Conservation (phyloP, 2,113 vertebrate genomes). For the Rutilus rutilus region DNA sequence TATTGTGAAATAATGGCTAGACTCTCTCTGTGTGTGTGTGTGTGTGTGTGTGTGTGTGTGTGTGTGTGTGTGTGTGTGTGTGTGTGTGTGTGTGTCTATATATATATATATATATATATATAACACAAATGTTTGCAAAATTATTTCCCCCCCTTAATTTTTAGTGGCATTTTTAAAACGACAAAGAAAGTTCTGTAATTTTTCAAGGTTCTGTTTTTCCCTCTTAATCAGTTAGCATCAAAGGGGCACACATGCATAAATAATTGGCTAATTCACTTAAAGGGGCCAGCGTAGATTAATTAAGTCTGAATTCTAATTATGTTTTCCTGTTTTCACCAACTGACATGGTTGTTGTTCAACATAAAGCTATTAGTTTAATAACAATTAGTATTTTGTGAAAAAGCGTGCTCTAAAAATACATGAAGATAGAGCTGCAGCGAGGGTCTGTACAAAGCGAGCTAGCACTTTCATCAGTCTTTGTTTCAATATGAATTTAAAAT, state of each 20-base stretch:
- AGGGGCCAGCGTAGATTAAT: constrained; percentile 81
- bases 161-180: constrained; percentile 67
- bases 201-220: constrained; percentile 76
- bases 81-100: too few species aligned
- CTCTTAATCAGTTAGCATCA: constrained; percentile 85
- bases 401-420: constrained; percentile 48
- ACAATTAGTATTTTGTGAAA: constrained; percentile 65
- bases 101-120: too few species aligned
- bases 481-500: constrained; percentile 17
- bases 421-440: constrained; percentile 33
- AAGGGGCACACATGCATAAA: constrained; percentile 83
- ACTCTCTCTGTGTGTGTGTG: too few species aligned
- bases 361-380: constrained; percentile 75
- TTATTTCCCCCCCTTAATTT: neutral
- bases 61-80: too few species aligned
- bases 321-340: constrained; percentile 78
- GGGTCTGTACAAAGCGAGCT: constrained; percentile 34
- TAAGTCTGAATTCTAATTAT: constrained; percentile 84
- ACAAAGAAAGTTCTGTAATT: constrained; percentile 42
- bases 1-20: too few species aligned
- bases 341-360: constrained; percentile 76
- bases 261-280: constrained; percentile 83
- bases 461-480: constrained; percentile 25
- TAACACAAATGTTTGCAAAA: constrained; percentile 7
- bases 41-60: too few species aligned